Evolutionary conservation across 2,888 invertebrate genomes (phyloP).

Genomic region (Drosophila nr. perissopoda): DNA sequence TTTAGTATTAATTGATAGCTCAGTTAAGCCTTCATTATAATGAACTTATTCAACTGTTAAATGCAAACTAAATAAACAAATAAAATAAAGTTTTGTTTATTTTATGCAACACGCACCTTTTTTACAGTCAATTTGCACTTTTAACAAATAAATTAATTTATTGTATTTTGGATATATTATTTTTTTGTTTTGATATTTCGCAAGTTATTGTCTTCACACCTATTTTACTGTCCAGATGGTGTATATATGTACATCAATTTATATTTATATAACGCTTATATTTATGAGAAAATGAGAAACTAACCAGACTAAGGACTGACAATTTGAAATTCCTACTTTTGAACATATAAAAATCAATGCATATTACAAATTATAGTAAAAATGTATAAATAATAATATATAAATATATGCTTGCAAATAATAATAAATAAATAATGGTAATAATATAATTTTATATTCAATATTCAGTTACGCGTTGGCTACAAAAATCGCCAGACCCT

Average conservation of each 20-base stretch:
- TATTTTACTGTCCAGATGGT: neutral
- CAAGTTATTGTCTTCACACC: neutral
- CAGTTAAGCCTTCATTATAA: neutral
- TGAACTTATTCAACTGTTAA: neutral
- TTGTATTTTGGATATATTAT: neutral
- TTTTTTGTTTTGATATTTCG: neutral
- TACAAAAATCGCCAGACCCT: slow-evolving; percentile 88
- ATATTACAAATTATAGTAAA: neutral
- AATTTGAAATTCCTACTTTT: neutral
- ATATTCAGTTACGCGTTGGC: slow-evolving; percentile 87
- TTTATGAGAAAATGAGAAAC: neutral
- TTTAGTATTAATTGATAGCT: neutral
- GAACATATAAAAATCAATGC: neutral
- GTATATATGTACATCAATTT: neutral
- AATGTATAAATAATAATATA: neutral
- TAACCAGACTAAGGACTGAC: neutral
- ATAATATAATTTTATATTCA: neutral
- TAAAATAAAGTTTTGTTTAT: neutral
- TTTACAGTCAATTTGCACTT: neutral
- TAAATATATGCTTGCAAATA: neutral
- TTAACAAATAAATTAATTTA: neutral
- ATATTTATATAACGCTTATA: neutral
- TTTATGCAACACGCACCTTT: neutral
- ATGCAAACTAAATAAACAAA: neutral
- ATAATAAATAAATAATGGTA: neutral